phyloP scores from a whole-genome alignment of 2,797 vertebrate genomes.

The Peromyscus nudipes region DNA sequence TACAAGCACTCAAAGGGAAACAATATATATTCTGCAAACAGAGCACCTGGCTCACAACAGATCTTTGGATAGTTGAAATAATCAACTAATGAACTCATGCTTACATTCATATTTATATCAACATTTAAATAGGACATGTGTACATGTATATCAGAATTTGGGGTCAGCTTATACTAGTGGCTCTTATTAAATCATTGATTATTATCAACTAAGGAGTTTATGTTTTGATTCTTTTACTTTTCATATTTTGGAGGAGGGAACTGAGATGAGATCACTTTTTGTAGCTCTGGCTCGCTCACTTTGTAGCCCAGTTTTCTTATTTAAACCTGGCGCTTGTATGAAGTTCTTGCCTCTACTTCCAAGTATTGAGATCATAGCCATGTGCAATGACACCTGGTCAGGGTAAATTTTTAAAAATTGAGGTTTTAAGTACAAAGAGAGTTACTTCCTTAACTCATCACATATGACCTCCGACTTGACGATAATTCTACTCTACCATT shows the following conservation, averaged over 20 bases:
- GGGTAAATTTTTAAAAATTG: neutral
- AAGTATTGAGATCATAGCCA: neutral
- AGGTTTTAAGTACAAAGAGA: neutral
- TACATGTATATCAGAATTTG: neutral
- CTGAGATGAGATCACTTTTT: neutral
- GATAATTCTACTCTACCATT: neutral
- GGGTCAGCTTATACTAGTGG: neutral
- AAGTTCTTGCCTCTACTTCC: neutral
- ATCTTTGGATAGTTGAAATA: neutral
- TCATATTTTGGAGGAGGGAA: neutral
- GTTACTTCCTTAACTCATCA: neutral
- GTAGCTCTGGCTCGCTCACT: neutral
- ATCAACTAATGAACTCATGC: neutral
- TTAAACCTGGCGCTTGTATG: neutral
- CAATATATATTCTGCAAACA: neutral
- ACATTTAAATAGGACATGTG: neutral
- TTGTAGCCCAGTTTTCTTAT: neutral
- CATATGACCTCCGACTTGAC: fast-evolving
- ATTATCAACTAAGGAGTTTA: neutral
- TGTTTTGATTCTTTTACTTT: neutral
- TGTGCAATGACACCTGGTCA: neutral
- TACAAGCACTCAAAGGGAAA: neutral
- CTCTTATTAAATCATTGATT: neutral
- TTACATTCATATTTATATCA: neutral
- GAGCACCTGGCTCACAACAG: neutral